A percentile compares a stretch with the other conserved stretches of the same genome.
phyloP scores from a whole-genome alignment of 2,797 vertebrate species.

The Tenualosa ilisha region DNA sequence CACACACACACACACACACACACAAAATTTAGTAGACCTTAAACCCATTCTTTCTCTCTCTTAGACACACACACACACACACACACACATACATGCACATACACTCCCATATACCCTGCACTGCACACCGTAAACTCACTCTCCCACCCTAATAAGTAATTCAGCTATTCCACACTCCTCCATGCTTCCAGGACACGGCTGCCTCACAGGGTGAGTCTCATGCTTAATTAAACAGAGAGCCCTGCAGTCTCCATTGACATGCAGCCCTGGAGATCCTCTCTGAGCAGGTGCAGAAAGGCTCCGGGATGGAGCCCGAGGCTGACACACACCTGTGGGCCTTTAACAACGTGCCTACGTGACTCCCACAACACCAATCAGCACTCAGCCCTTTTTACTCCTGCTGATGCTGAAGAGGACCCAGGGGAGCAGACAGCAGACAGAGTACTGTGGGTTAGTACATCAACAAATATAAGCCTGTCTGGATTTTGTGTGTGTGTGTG shows the following conservation, averaged over 20 bases:
- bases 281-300: neutral
- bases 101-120: neutral
- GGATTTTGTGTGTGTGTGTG: neutral
- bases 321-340: neutral
- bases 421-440: neutral
- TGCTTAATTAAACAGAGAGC: neutral
- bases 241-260: neutral
- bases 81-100: neutral
- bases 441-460: neutral
- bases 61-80: neutral
- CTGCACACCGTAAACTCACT: too few relatives aligned
- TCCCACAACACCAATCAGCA: neutral
- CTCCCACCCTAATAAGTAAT: too few relatives aligned
- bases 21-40: too few relatives aligned
- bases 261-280: neutral
- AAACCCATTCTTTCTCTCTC: too few relatives aligned
- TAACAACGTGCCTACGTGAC: neutral
- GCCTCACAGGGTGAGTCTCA: neutral
- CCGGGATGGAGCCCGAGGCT: neutral
- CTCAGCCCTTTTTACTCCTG: neutral
- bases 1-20: neutral
- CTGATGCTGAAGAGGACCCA: neutral
- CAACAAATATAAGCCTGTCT: neutral
- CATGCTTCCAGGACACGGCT: neutral
- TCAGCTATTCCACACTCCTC: neutral